phyloP scores from a whole-genome alignment of 1,140 invertebrate genomes.

The Diachasmimorpha longicaudata region DNA sequence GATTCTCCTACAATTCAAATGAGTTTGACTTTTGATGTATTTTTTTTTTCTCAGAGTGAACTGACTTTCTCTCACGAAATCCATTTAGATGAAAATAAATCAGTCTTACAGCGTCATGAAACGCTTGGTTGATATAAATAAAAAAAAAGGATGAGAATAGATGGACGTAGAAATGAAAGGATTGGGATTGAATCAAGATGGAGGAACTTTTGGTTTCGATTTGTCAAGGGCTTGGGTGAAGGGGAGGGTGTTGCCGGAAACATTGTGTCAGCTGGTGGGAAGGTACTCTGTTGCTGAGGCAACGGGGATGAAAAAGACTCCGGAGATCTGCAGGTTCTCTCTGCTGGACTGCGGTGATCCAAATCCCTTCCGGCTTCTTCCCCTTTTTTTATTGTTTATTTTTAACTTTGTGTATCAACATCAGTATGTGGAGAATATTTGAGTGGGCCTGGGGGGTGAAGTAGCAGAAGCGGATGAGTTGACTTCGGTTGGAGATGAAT shows the following conservation, averaged over 20 bases:
- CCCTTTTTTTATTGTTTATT: not conserved
- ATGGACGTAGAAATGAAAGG: not conserved
- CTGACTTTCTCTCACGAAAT: not conserved
- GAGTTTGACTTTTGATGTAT: constrained; percentile 46
- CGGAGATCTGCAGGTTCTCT: constrained; percentile 32
- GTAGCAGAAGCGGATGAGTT: no score
- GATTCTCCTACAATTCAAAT: constrained; percentile 50
- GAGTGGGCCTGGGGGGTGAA: no score
- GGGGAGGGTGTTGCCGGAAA: constrained; percentile 46
- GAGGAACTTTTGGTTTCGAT: constrained; percentile 18
- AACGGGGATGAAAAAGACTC: constrained; percentile 39
- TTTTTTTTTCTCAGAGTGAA: constrained; percentile 22
- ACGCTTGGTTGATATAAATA: constrained; percentile 13
- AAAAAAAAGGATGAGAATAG: constrained; percentile 7
- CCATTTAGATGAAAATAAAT: constrained; percentile 21
- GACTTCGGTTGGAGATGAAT: no score
- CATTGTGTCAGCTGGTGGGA: constrained; percentile 48
- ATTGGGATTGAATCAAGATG: constrained; percentile 8
- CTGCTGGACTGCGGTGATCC: not conserved
- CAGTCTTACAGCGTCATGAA: constrained; percentile 18
- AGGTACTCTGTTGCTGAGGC: constrained; percentile 53
- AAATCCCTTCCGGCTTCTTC: not conserved
- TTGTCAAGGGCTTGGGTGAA: constrained; percentile 8
- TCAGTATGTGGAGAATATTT: no score
- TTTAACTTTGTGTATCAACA: no score